These are phyloP conservation scores for Platysteira castanea DNA, from an alignment of 2,113 vertebrate genomes.

Conservation along the genomic window DNA sequence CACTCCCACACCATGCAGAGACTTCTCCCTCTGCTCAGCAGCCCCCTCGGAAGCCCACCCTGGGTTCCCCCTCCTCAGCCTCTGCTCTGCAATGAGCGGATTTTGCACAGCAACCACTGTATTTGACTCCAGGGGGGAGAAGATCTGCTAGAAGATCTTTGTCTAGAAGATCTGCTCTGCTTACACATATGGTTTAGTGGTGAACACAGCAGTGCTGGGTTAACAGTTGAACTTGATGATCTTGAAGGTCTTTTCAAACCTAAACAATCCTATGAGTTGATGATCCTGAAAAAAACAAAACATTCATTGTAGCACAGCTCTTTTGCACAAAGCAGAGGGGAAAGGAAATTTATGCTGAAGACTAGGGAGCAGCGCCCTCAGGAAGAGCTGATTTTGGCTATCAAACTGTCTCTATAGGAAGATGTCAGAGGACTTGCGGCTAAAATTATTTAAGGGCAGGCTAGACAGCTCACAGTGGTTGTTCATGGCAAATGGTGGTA, in stretches of 20 bases:
- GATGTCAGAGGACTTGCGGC: neutral
- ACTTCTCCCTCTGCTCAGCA: neutral
- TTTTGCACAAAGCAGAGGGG: neutral
- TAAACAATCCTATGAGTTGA: neutral
- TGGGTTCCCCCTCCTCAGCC: neutral
- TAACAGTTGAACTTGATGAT: neutral
- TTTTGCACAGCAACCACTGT: neutral
- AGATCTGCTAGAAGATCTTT: no score
- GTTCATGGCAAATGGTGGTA: neutral
- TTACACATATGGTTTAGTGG: neutral
- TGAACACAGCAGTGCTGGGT: neutral
- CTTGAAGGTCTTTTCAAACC: neutral
- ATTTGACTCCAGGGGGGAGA: neutral
- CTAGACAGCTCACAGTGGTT: neutral
- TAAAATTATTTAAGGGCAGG: neutral
- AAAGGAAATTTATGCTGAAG: neutral
- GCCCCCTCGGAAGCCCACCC: neutral
- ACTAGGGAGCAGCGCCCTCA: neutral
- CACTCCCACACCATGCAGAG: neutral
- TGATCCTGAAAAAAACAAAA: neutral
- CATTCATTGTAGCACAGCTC: rapidly evolving
- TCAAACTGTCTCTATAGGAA: neutral
- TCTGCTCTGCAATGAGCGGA: neutral
- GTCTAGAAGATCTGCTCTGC: neutral
- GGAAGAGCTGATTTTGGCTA: neutral